Percentiles rank a stretch among this genome's conserved stretches.
These are phyloP conservation scores for Falco naumanni DNA, from an alignment of 2,797 vertebrate species.

Conservation along the genomic window DNA sequence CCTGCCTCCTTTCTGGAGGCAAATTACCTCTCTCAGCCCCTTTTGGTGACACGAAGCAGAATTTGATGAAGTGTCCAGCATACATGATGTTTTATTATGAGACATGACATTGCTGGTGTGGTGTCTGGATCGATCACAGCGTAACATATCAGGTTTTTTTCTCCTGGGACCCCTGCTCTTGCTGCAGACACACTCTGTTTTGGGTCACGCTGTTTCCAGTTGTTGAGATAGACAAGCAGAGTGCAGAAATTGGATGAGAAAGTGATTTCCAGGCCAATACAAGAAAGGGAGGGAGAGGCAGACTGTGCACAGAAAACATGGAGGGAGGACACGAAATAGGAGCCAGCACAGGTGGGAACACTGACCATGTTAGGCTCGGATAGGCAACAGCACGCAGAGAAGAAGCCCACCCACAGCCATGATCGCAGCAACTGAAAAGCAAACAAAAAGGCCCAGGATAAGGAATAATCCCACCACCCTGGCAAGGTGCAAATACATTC, in stretches of 20 bases:
- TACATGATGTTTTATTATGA: background rate
- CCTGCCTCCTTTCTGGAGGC: background rate
- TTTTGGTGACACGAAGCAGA: background rate
- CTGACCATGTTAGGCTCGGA: constrained; percentile 83
- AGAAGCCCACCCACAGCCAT: constrained; percentile 82
- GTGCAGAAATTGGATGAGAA: constrained; percentile 24
- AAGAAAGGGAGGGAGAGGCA: constrained; percentile 53
- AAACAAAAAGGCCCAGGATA: constrained; percentile 81
- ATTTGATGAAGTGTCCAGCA: background rate
- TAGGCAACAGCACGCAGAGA: constrained; percentile 83
- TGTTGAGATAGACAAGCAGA: background rate
- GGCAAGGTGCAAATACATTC: constrained; percentile 55
- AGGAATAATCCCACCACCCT: constrained; percentile 72
- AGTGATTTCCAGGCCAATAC: constrained; percentile 40
- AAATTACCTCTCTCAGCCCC: background rate
- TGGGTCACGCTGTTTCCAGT: background rate
- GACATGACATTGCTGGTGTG: background rate
- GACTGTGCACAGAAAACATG: constrained; percentile 54
- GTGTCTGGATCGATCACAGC: background rate
- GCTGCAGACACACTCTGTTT: constrained; percentile 6
- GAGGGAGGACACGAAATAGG: constrained; percentile 53
- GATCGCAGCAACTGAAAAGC: constrained; percentile 82
- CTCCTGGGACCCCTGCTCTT: background rate
- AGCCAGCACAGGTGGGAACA: constrained; percentile 69
- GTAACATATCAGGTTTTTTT: background rate